phyloP scores from a whole-genome alignment of 1,140 invertebrate species.

The Ooceraea biroi region DNA sequence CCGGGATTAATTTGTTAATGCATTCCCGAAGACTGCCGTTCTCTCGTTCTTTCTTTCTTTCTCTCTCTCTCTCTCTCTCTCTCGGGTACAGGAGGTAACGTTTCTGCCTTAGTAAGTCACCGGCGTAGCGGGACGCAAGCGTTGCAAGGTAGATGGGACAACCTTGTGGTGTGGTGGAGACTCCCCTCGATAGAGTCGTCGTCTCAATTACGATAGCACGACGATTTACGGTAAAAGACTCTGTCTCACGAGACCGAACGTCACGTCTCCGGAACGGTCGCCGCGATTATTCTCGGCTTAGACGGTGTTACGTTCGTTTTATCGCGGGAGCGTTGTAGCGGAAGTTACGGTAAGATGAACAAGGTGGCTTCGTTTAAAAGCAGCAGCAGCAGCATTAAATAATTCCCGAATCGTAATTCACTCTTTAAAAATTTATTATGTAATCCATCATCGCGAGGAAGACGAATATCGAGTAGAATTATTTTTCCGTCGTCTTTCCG shows the following conservation, averaged over 20 bases:
- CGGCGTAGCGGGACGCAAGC: slow-evolving; percentile 17
- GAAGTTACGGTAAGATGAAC: background rate
- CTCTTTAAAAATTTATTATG: too few relatives aligned
- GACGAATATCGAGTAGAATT: too few relatives aligned
- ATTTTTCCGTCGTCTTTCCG: too few relatives aligned
- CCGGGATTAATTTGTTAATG: slow-evolving; percentile 76
- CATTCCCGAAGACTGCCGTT: slow-evolving; percentile 61
- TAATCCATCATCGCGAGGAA: too few relatives aligned
- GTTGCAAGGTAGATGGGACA: slow-evolving; percentile 65
- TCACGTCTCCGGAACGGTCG: slow-evolving; percentile 4
- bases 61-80: too few relatives aligned
- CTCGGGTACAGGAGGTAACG: slow-evolving; percentile 28
- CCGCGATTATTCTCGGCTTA: slow-evolving; percentile 7
- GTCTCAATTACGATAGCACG: slow-evolving; percentile 72
- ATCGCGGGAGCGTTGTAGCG: background rate
- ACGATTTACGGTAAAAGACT: slow-evolving; percentile 70
- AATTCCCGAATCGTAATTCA: too few relatives aligned
- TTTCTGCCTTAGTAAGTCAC: slow-evolving; percentile 67
- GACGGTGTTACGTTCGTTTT: background rate
- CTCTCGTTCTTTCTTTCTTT: too few relatives aligned
- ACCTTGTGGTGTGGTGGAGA: slow-evolving; percentile 41
- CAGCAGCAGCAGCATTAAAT: too few relatives aligned
- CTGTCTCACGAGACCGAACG: slow-evolving; percentile 23
- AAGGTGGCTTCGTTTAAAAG: background rate
- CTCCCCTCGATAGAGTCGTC: slow-evolving; percentile 70